Evolutionary conservation across 2,888 invertebrate species (phyloP), one percentile per base, ranked within the genome.

Genomic region (Xestia sexstrigata): DNA sequence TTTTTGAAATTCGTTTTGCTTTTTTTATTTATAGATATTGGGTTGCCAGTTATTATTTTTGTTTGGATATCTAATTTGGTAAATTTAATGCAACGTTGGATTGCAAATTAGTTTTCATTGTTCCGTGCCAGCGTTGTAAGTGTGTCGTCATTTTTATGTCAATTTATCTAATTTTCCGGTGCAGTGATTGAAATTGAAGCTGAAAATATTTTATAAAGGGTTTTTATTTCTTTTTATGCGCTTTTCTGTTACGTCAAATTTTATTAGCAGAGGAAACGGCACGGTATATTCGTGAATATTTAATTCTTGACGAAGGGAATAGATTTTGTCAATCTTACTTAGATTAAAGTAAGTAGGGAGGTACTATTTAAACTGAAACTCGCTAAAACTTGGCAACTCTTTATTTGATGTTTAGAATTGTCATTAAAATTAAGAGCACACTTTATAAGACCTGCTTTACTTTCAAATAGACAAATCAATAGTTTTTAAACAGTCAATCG

Each of bases 1-100:
- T 90, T 93, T 94, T 95, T 93, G 88, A 93, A 93, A 91, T 92
- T 92, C 85, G 84, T 87, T 87, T 82, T 77, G 79, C 83, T 86
- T 92, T 89, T 92, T 92, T 91, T 92, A 91, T 92, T 92, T 92
- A 91, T 91, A 90, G 88, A 89, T 78, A 83, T 67, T 72, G 87
- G 90, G 90, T 90, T 91, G 92, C 91, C 92, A 90, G 89, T 82
- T 84, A 88, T 91, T 30, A 88, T 91, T 60, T 58, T 60, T 60
- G 26, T 60, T 86, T 83, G 84, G 81, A 84, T 86, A 87, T 89
- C 88, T 90, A 92, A 92, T 93, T 91, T 90, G 85, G 89, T 85
- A 85, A 82, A 89, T 90, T 89, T 90, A 82, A 89, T 86, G 86
- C 84, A 83, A 70, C 71, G 73, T 80, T 85, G 86, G 85, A 82